Conservation (phyloP, 2,113 vertebrate species). For the Dinomys branickii region DNA sequence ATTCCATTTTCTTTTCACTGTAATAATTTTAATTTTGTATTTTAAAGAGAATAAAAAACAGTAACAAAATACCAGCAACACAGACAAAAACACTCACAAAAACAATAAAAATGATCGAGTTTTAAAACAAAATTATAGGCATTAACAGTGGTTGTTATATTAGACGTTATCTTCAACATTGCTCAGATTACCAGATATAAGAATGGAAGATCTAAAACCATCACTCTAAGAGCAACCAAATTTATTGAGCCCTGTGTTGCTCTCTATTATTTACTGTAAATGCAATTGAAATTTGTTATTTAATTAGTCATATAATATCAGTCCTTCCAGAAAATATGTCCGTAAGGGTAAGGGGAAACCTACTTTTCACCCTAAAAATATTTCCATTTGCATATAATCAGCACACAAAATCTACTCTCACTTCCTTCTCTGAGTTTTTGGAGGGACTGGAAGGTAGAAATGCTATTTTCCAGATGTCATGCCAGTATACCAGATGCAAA, state of each 20-base stretch:
- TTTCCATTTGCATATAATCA: slow-evolving; percentile 24
- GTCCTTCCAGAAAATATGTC: neutral
- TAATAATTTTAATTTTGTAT: too few species aligned
- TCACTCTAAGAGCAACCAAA: neutral
- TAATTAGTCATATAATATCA: slow-evolving; percentile 6
- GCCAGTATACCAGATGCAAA: neutral
- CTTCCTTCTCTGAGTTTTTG: neutral
- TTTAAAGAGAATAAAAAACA: too few species aligned
- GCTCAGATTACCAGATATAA: too few species aligned
- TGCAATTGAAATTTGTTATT: slow-evolving; percentile 10
- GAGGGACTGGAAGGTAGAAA: neutral
- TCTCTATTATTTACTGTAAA: slow-evolving; percentile 42
- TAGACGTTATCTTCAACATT: too few species aligned
- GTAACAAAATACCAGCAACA: too few species aligned
- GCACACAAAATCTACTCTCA: neutral
- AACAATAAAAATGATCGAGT: too few species aligned
- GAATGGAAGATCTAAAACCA: neutral
- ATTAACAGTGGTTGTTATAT: too few species aligned
- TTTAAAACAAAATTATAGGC: too few species aligned
- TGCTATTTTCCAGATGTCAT: neutral
- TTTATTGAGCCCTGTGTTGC: neutral
- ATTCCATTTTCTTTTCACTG: neutral
- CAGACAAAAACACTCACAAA: too few species aligned
- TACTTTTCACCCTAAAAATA: slow-evolving; percentile 27
- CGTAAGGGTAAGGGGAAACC: neutral